Conservation (phyloP, 1,140 invertebrate genomes). For the Bombus fervidus region DNA sequence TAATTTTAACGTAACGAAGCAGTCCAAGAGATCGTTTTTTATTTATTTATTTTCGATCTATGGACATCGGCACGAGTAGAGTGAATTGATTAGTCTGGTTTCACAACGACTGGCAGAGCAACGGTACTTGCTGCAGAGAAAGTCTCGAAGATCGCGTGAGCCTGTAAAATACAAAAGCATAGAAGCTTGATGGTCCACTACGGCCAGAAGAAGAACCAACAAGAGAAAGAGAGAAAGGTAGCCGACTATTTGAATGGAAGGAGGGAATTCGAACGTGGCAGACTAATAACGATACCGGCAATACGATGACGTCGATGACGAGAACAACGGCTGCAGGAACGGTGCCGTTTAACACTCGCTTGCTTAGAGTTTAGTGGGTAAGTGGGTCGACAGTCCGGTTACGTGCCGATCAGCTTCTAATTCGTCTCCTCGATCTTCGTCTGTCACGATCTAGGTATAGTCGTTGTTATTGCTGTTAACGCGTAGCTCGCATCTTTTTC, state of each 20-base stretch:
- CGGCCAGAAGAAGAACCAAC: background rate
- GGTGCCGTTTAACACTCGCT: constrained; percentile 34
- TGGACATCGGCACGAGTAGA: no score
- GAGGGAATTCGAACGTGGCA: constrained; percentile 50
- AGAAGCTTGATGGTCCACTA: background rate
- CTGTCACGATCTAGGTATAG: background rate
- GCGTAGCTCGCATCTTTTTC: background rate
- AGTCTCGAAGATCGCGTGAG: constrained; percentile 62
- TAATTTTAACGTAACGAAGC: background rate
- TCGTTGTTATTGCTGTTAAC: background rate
- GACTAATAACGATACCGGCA: constrained; percentile 46
- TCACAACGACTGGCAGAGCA: constrained; percentile 42
- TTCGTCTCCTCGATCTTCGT: constrained; percentile 7
- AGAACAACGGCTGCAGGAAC: constrained; percentile 30
- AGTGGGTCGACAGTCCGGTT: constrained; percentile 78
- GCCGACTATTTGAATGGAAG: background rate
- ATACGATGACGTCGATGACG: constrained; percentile 40
- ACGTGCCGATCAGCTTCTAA: constrained; percentile 68
- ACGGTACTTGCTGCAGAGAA: constrained; percentile 81
- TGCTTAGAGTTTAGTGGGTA: constrained; percentile 79
- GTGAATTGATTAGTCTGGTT: background rate
- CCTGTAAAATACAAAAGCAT: constrained; percentile 38
- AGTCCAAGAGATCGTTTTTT: background rate
- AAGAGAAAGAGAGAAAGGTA: constrained; percentile 35
- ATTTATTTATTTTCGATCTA: no score